phyloP scores from a whole-genome alignment of 2,113 vertebrate genomes.

The Bubalus kerabau region DNA sequence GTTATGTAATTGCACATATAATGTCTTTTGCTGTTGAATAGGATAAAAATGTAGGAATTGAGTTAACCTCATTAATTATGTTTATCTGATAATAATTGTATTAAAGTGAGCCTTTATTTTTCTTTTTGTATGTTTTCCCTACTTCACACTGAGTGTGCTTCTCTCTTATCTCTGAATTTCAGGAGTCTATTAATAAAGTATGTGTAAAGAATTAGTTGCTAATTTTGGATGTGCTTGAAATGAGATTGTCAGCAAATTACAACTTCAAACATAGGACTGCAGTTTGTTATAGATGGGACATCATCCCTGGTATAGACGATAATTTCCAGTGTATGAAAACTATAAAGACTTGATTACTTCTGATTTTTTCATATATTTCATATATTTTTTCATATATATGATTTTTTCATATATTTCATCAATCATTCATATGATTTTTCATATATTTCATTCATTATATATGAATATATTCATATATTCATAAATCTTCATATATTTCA shows the following conservation, averaged over 20 bases:
- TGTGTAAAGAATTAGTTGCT: slow-evolving; percentile 65
- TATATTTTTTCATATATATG: too few species aligned
- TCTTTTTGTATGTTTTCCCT: neutral
- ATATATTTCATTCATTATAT: too few species aligned
- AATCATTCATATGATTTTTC: too few species aligned
- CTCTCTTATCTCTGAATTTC: slow-evolving; percentile 54
- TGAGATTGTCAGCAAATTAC: slow-evolving; percentile 62
- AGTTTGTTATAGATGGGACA: neutral
- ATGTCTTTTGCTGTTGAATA: neutral
- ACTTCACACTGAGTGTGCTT: neutral
- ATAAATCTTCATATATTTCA: too few species aligned
- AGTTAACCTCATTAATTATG: neutral
- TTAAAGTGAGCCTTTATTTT: neutral
- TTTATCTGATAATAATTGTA: neutral
- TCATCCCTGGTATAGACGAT: neutral
- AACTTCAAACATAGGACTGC: neutral
- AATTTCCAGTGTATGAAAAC: neutral
- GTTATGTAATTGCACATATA: neutral
- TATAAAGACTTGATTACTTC: neutral
- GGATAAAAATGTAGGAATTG: neutral
- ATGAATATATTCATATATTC: too few species aligned
- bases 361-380: neutral
- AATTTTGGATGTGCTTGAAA: slow-evolving; percentile 66
- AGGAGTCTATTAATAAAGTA: slow-evolving; percentile 65
- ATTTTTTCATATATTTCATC: too few species aligned